Evolutionary conservation across 1,140 invertebrate species (phyloP), one percentile per base, ranked within the genome.

Genomic region (Micrasema longulum): DNA sequence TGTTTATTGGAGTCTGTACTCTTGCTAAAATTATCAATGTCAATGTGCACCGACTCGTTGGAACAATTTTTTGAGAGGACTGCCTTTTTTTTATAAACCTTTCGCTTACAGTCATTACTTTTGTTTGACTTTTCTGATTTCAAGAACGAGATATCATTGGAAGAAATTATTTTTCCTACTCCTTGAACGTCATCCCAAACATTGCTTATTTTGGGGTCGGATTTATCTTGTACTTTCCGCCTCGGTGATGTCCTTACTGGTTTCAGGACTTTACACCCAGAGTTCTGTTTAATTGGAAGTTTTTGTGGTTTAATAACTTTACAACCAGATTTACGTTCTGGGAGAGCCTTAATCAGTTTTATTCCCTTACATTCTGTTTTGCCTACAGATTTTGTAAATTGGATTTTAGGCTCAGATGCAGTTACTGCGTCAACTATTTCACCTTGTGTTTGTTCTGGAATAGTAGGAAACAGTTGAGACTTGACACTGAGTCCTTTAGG

Each of bases 121-220:
- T n/a, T n/a, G 43, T 16, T 16, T 45, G n/a, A 16, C 18, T 14
- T 45, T 45, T 45, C 18, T 45, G 43, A 45, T 9, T 45, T 45
- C 43, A 14, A 14, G 36, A 57, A n/a, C 6, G 11, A 5, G 14
- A n/a, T 18, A 64, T 9, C 11, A 14, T 63, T 20, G 5, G 41
- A 20, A 50, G 48, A 62, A 4, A 69, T 31, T 23, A 69, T 69
- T 20, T 69, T 53, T 6, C 68, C 55, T 26, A 69, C 41, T 23
- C 68, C 68, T 16, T 69, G 68, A 47, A 69, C 55, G 18, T 69
- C 35, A 50, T 69, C 68, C 68, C 68, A 69, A 10, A 69, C 68
- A 7, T 36, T 12, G 20, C 55, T 69, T 35, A 47, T 4, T 38
- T 35, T 38, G 48, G 18, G 6, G 16, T 7, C 14, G 35, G 7